Conservation (phyloP, 2,113 vertebrate genomes). For the Orycteropus afer region DNA sequence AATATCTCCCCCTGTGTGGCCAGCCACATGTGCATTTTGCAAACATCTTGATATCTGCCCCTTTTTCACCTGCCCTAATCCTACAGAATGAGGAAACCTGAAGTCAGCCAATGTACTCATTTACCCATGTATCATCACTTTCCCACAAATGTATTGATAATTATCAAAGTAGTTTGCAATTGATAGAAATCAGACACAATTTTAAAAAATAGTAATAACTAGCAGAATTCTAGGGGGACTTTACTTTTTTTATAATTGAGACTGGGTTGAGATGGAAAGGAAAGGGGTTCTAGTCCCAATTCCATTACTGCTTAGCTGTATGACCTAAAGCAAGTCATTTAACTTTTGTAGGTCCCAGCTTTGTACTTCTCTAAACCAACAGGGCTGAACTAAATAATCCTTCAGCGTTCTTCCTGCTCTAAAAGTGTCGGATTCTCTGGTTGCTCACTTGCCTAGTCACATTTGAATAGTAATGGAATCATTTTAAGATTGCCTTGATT, state of each 20-base stretch:
- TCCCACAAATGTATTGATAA: slow-evolving; percentile 23
- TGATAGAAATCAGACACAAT: slow-evolving; percentile 27
- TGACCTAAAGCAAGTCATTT: slow-evolving; percentile 49
- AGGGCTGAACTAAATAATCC: slow-evolving; percentile 35
- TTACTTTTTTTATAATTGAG: slow-evolving; percentile 5
- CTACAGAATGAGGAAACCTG: neutral
- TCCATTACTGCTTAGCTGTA: neutral
- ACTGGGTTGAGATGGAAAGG: neutral
- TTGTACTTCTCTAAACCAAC: neutral
- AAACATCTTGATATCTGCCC: neutral
- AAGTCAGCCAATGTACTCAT: neutral
- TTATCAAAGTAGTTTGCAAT: slow-evolving; percentile 13
- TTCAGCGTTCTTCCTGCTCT: slow-evolving; percentile 13
- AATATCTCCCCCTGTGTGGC: neutral
- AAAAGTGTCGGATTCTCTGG: slow-evolving; percentile 14
- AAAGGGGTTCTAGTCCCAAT: slow-evolving; percentile 47
- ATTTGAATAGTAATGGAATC: slow-evolving; percentile 29
- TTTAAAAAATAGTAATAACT: neutral
- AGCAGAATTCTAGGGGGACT: neutral
- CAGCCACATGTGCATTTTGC: neutral
- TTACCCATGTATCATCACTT: slow-evolving; percentile 35
- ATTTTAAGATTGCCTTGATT: slow-evolving; percentile 24
- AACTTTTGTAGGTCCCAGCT: neutral
- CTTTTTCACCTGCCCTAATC: neutral
- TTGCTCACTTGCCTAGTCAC: neutral